Percentiles rank a stretch among this genome's conserved stretches.
These are phyloP conservation scores for Pogonocherus hispidulus DNA, from an alignment of 2,888 invertebrate species.

Conservation along the genomic window DNA sequence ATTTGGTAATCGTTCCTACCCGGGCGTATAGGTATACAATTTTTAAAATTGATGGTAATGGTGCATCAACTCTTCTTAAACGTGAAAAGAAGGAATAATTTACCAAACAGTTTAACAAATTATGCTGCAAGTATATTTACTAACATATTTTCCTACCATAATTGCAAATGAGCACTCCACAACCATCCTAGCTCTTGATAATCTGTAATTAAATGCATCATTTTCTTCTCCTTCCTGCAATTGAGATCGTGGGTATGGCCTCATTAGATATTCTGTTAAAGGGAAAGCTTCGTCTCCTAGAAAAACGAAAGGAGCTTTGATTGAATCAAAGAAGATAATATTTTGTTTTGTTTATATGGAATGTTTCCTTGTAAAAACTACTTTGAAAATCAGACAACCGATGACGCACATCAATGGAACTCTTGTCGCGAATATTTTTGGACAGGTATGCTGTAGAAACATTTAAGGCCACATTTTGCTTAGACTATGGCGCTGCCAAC, in stretches of 20 bases:
- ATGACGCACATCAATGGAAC: too few relatives aligned
- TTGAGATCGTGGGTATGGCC: constrained; percentile 42
- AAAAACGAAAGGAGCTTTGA: constrained; percentile 25
- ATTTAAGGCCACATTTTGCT: too few relatives aligned
- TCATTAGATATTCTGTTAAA: constrained; percentile 37
- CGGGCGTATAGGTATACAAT: background rate
- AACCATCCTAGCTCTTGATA: constrained; percentile 51
- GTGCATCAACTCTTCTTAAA: background rate
- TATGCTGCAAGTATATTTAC: too few relatives aligned
- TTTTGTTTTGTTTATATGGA: too few relatives aligned
- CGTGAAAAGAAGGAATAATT: too few relatives aligned
- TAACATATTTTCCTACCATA: constrained; percentile 35
- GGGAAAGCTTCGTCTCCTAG: constrained; percentile 40
- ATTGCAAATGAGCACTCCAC: constrained; percentile 54
- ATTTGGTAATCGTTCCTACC: background rate
- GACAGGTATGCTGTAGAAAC: too few relatives aligned
- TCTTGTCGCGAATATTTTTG: too few relatives aligned
- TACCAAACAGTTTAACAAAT: too few relatives aligned
- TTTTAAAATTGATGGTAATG: background rate
- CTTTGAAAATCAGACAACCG: too few relatives aligned
- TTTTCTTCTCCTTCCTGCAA: constrained; percentile 26
- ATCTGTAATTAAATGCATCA: constrained; percentile 30
- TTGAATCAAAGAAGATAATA: too few relatives aligned
- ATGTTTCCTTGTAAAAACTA: too few relatives aligned
- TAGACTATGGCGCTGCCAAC: too few relatives aligned